Evolutionary conservation across 2,797 vertebrate species (phyloP).

Genomic region (Parauchenoglanis ngamensis): DNA sequence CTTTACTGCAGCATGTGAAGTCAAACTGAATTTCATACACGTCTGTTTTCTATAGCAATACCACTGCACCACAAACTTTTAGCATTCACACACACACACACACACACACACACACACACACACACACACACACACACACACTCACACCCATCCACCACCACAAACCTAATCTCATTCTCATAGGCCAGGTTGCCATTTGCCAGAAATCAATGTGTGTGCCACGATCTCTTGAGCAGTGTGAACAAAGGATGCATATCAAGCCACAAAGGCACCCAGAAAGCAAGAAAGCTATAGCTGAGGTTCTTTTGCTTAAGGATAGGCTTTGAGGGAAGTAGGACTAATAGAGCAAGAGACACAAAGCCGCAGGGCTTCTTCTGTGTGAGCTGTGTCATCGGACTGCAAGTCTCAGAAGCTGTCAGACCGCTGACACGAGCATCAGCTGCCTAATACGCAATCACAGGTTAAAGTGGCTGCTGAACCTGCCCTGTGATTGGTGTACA

Average conservation of each 20-base stretch:
- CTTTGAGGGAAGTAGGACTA: constrained; percentile 1
- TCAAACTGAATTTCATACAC: constrained; percentile 38
- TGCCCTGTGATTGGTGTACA: not conserved
- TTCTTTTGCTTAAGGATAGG: constrained; percentile 21
- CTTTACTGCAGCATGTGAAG: constrained; percentile 23
- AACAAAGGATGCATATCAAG: constrained; percentile 6
- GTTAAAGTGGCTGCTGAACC: constrained; percentile 10
- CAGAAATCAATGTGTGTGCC: constrained; percentile 49
- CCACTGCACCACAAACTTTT: not conserved
- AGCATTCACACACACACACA: not conserved
- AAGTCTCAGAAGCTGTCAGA: constrained; percentile 7
- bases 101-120: constrained; percentile 14
- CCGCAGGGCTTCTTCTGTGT: constrained; percentile 20
- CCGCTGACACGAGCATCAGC: constrained; percentile 11
- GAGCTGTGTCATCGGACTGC: not conserved
- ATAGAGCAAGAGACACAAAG: constrained; percentile 15
- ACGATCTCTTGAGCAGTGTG: constrained; percentile 24
- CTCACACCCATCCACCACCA: constrained; percentile 24
- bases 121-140: constrained; percentile 6
- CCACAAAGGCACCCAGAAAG: not conserved
- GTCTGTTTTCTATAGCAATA: constrained; percentile 18
- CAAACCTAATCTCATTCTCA: constrained; percentile 44
- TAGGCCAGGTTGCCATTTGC: constrained; percentile 34
- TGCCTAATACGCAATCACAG: constrained; percentile 17
- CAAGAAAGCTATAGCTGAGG: not conserved